A percentile compares a stretch with the other conserved stretches of the same genome.
Evolutionary conservation across 2,888 invertebrate genomes (phyloP).

Genomic region (Linyphia triangularis): DNA sequence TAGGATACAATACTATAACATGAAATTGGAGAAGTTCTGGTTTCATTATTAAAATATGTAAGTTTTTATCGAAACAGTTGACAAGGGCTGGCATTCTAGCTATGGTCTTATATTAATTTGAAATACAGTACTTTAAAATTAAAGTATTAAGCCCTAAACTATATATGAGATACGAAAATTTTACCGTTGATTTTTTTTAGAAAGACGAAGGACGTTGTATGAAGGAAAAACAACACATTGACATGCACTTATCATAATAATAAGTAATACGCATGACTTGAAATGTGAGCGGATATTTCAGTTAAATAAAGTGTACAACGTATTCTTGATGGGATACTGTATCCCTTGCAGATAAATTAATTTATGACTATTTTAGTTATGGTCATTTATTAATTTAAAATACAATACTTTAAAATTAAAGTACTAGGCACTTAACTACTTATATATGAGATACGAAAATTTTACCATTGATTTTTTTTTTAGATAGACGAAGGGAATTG

Average conservation of each 20-base stretch:
- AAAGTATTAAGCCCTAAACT: not conserved
- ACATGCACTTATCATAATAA: not conserved
- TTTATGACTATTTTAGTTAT: too few relatives aligned
- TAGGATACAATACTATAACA: not conserved
- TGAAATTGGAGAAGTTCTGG: not conserved
- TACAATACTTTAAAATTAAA: too few relatives aligned
- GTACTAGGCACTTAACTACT: too few relatives aligned
- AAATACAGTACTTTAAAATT: not conserved
- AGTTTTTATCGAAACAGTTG: not conserved
- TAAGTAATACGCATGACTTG: not conserved
- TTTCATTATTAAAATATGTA: not conserved
- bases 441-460: too few relatives aligned
- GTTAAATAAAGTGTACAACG: not conserved
- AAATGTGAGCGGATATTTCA: not conserved
- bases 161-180: not conserved
- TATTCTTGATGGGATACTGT: not conserved
- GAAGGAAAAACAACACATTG: not conserved
- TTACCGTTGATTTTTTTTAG: not conserved
- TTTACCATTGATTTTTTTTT: too few relatives aligned
- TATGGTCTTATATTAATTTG: not conserved
- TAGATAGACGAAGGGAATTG: too few relatives aligned
- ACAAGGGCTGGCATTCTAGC: not conserved
- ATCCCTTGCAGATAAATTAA: not conserved
- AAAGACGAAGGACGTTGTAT: too few relatives aligned
- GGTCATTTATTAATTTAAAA: too few relatives aligned